A percentile compares a stretch with the other conserved stretches of the same genome.
Evolutionary conservation across 2,797 vertebrate species (phyloP).

Genomic region (Acrocephalus scirpaceus): DNA sequence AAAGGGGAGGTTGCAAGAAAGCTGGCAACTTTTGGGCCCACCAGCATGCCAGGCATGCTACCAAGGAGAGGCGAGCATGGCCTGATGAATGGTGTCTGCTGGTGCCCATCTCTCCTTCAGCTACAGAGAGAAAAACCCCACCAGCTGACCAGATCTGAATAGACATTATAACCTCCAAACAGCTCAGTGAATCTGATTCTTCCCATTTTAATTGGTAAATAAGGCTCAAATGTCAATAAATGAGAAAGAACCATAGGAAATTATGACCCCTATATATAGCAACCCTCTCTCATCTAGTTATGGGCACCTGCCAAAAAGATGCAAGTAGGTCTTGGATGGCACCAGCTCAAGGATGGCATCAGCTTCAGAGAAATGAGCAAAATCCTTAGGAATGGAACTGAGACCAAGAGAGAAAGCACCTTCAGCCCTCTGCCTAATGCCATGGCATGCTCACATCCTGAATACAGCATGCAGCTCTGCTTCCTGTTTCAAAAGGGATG

Average conservation of each 20-base stretch:
- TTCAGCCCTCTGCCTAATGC: background rate
- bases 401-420: background rate
- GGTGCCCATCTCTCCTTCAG: background rate
- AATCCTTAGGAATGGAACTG: background rate
- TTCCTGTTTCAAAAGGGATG: background rate
- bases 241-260: background rate
- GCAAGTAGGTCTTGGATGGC: fast-evolving
- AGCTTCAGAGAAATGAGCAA: background rate
- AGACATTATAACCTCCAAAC: background rate
- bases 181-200: background rate
- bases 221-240: background rate
- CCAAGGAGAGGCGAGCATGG: background rate
- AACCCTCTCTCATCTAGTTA: background rate
- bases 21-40: background rate
- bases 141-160: background rate
- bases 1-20: background rate
- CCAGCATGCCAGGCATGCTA: background rate
- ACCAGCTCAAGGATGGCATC: background rate
- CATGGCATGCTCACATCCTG: background rate
- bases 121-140: background rate
- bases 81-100: background rate
- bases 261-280: background rate
- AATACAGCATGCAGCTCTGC: background rate
- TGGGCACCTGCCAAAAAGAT: background rate
- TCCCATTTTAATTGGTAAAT: background rate